Evolutionary conservation across 2,888 invertebrate genomes (phyloP), one percentile per base, ranked within the genome.

Genomic region (Mayetiola destructor): DNA sequence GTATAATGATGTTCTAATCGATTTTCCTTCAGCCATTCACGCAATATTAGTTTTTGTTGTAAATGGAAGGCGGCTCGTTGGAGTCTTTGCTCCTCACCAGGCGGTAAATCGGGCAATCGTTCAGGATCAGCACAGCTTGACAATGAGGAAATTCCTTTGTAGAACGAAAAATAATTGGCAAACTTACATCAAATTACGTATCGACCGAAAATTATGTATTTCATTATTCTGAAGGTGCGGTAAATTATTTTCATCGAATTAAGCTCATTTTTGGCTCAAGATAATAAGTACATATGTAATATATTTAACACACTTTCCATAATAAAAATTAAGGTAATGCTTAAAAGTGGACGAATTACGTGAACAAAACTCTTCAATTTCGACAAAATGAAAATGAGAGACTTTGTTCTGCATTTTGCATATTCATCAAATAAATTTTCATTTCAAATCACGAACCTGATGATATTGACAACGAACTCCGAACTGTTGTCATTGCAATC

Each of bases 21-120:
- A 69, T 85, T 81, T 63, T 84, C 82, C 63, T 79, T 77, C 60
- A 91, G 77, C 90, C 90, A 91, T 76, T 89, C 88, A 27, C 88
- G 81, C 64, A 91, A 76, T 63, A 90, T 85, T 59, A 91, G 79
- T 60, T 88, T 79, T 70, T 90, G 89, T 72, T 89, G 88, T 65
- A 91, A 75, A 61, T 85, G 78, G 59, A 82, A 77, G 8, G 89
- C 88, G 9, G 90, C 89, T 48, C 87, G 78, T 64, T 88, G 87
- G 61, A 90, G 75, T 55, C 88, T 79, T 71, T 85, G 84, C 71
- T 88, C 88, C 73, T 90, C 90, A 59, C 85, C 82, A 54, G 84
- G 82, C 62, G 89, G 88, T 66, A 90, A 73, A 75, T 89, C 87
- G 32, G 88, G 88, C 64, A 88, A 74, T 59, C 76, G 72, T 63